phyloP scores from a whole-genome alignment of 1,140 invertebrate genomes.

The Sinonovacula constricta region DNA sequence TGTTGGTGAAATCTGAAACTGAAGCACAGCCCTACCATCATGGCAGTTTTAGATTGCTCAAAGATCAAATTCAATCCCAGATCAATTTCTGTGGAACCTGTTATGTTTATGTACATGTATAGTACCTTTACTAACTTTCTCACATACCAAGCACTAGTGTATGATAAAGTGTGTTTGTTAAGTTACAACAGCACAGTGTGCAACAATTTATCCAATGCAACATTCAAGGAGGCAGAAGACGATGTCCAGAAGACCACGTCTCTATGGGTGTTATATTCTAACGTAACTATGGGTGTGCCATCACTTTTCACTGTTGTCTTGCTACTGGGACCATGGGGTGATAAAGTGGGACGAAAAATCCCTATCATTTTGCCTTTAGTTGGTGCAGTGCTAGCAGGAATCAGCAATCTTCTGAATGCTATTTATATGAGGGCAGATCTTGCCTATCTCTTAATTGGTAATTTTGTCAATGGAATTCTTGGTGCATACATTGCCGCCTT shows the following conservation, averaged over 20 bases:
- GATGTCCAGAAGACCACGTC: slow-evolving; percentile 76
- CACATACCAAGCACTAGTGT: slow-evolving; percentile 79
- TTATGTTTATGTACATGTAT: slow-evolving; percentile 80
- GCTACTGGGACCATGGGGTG: slow-evolving; percentile 84
- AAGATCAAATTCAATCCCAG: slow-evolving; percentile 41
- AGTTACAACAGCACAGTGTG: slow-evolving; percentile 65
- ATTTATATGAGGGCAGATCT: slow-evolving; percentile 73
- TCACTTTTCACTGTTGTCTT: slow-evolving; percentile 76
- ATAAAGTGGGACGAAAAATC: slow-evolving; percentile 87
- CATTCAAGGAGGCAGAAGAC: slow-evolving; percentile 64
- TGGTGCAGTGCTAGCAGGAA: slow-evolving; percentile 87
- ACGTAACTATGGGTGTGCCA: slow-evolving; percentile 76
- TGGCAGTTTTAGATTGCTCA: too few relatives aligned
- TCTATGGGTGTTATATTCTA: slow-evolving; percentile 76
- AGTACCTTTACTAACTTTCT: slow-evolving; percentile 78
- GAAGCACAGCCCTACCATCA: too few relatives aligned
- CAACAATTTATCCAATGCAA: slow-evolving; percentile 60
- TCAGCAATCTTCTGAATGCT: slow-evolving; percentile 88
- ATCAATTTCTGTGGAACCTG: slow-evolving; percentile 79
- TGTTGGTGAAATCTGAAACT: too few relatives aligned
- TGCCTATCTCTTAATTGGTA: slow-evolving; percentile 75
- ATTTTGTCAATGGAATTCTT: slow-evolving; percentile 81
- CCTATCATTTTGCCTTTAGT: slow-evolving; percentile 91
- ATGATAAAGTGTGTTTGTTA: slow-evolving; percentile 77
- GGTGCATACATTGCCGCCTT: slow-evolving; percentile 93